Evolutionary conservation across 2,888 invertebrate species (phyloP), one percentile per base, ranked within the genome.

Genomic region (Ceraclea dissimilis): DNA sequence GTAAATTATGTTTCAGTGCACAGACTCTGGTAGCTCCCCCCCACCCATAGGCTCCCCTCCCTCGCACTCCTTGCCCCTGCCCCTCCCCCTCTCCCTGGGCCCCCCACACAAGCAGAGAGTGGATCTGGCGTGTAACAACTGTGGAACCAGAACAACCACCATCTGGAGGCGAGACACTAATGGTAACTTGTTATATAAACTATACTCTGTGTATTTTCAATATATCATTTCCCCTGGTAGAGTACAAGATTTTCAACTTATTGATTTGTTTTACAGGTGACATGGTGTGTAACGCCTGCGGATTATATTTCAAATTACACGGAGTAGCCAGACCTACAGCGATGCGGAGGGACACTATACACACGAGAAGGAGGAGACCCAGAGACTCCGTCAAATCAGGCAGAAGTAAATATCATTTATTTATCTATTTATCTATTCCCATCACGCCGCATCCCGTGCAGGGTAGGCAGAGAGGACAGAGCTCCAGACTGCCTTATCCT

Each of bases 211-310:
- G n/a, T n/a, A n/a, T n/a, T n/a, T 26, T 26, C 26, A 26, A 6
- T 26, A 26, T 26, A n/a, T 26, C 26, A 26, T 26, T 26, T 26
- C 4, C 5, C 4, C 10, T 10, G 10, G 26, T 26, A 26, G n/a
- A n/a, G 26, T 26, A 26, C 5, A 6, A 26, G 26, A 26, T n/a
- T n/a, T n/a, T 26, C 26, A 26, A 26, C 10, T 26, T n/a, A n/a
- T n/a, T n/a, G n/a, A 26, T 26, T 26, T 26, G 26, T 26, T 26
- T 26, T 26, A 26, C 46, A 62, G 62, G 97, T 2, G 96, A 98
- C 79, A 96, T 98, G 82, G 98, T 98, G 58, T 98, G 98, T 76
- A 98, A 98, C 76, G 98, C 98, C 43, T 98, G 98, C 72, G 98
- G 97, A 0, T 82, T 98, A 34, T 98, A 98, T 78, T 97, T 86